phyloP scores from a whole-genome alignment of 2,797 vertebrate species.

The Enteromius treurensis region DNA sequence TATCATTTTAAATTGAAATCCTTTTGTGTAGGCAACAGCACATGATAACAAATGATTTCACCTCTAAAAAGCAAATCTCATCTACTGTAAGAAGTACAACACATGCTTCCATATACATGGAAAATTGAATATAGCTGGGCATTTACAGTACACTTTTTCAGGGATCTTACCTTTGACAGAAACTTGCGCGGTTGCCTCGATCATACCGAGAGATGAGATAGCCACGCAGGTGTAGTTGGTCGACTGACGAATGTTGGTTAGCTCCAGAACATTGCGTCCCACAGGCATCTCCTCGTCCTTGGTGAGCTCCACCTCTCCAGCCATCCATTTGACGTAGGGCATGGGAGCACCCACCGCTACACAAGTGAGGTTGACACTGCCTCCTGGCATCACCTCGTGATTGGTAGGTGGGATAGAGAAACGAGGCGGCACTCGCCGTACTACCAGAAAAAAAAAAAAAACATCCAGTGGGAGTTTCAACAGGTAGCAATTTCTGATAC shows the following conservation, averaged over 20 bases:
- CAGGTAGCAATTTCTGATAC: not conserved
- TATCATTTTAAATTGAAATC: not conserved
- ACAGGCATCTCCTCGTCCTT: conserved; percentile 95
- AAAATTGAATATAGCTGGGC: not conserved
- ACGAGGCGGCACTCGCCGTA: conserved; percentile 91
- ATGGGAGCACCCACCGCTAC: conserved; percentile 96
- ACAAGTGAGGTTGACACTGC: conserved; percentile 95
- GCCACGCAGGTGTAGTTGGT: conserved; percentile 96
- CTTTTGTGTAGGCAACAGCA: not conserved
- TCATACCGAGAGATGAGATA: conserved; percentile 95
- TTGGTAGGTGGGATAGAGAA: conserved; percentile 95
- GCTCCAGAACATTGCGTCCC: conserved; percentile 92
- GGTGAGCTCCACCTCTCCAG: conserved; percentile 86
- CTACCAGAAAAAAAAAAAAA: conserved; percentile 68
- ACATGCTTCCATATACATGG: not conserved
- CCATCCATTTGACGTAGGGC: conserved; percentile 97
- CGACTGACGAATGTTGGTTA: conserved; percentile 91
- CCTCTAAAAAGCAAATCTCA: not conserved
- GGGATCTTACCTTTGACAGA: conserved; percentile 90
- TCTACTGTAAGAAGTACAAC: not conserved
- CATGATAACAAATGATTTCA: not conserved
- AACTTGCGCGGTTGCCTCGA: conserved; percentile 93
- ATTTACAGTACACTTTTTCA: not conserved
- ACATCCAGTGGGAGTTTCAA: conserved; percentile 18
- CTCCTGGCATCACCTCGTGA: conserved; percentile 96